Conservation (phyloP, 1,140 invertebrate species). For the Hypothenemus hampei region DNA sequence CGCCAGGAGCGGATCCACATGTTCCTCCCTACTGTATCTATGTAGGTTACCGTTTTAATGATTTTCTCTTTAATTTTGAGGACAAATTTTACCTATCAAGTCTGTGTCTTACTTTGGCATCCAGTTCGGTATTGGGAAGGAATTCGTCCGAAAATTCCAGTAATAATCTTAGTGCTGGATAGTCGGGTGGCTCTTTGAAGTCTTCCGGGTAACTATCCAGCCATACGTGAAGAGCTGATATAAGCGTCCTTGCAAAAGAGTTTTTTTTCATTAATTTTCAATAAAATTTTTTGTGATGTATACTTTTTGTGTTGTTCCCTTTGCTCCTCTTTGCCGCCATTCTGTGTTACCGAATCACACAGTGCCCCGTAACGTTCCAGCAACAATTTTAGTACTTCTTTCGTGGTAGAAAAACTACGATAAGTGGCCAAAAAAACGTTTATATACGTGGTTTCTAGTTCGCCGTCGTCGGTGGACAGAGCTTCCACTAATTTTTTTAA, state of each 20-base stretch:
- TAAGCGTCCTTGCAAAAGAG: conserved; percentile 68
- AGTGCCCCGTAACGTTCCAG: conserved; percentile 72
- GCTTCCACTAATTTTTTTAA: conserved; percentile 89
- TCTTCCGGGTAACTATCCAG: conserved; percentile 95
- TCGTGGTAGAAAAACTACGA: conserved; percentile 73
- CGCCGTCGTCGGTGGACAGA: conserved; percentile 86
- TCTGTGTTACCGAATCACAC: conserved; percentile 31
- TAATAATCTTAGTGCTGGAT: conserved; percentile 73
- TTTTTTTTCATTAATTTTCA: conserved; percentile 4
- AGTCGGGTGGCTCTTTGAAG: conserved; percentile 83
- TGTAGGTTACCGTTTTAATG: no score
- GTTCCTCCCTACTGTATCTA: conserved; percentile 35
- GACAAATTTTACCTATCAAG: conserved; percentile 44
- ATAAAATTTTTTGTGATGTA: conserved; percentile 33
- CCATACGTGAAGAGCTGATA: conserved; percentile 90
- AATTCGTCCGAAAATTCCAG: conserved; percentile 78
- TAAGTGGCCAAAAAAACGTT: conserved; percentile 97
- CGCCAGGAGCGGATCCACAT: conserved; percentile 44
- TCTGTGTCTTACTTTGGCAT: conserved; percentile 61
- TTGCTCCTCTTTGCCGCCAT: conserved; percentile 47
- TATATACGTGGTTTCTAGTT: conserved; percentile 95
- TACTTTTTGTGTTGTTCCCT: conserved; percentile 72
- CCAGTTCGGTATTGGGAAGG: conserved; percentile 73
- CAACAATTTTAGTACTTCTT: conserved; percentile 76
- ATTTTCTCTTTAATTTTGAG: no score